Conservation (phyloP, 2,888 invertebrate species). For the Amphipyra tragopoginis region DNA sequence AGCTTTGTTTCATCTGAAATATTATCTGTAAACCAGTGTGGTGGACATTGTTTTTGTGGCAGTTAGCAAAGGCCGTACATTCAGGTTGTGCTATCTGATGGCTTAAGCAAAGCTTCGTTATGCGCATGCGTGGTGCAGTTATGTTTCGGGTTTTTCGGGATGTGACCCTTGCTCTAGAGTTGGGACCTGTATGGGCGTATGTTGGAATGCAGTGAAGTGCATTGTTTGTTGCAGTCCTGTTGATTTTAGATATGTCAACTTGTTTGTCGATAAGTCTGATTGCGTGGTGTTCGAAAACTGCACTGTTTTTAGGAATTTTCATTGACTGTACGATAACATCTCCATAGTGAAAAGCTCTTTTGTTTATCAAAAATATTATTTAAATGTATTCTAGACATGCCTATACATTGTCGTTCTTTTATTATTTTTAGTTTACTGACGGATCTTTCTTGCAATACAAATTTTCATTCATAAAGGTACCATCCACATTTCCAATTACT, state of each 20-base stretch:
- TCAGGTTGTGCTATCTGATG: slow-evolving; percentile 74
- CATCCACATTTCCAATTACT: slow-evolving; percentile 28
- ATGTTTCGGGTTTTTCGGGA: slow-evolving; percentile 61
- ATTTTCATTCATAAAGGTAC: background rate
- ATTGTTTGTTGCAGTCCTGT: slow-evolving; percentile 25
- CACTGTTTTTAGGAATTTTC: too few species aligned
- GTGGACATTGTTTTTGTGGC: slow-evolving; percentile 73
- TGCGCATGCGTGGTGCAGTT: slow-evolving; percentile 50
- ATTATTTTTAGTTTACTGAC: too few species aligned
- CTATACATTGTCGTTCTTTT: too few species aligned
- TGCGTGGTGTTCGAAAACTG: too few species aligned
- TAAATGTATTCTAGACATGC: too few species aligned
- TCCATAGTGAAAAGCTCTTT: too few species aligned
- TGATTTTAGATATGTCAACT: slow-evolving; percentile 5
- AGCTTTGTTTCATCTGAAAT: slow-evolving; percentile 86
- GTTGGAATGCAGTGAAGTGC: slow-evolving; percentile 30
- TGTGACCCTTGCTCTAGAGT: slow-evolving; percentile 59
- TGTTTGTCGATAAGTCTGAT: background rate
- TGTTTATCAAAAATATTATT: too few species aligned
- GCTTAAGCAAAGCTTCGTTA: slow-evolving; percentile 59
- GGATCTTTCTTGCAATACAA: background rate
- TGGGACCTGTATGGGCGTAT: slow-evolving; percentile 29
- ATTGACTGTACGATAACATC: background rate
- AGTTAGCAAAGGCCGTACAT: slow-evolving; percentile 56
- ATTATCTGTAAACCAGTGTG: slow-evolving; percentile 73